These are phyloP conservation scores for Sorex fumeus DNA, from an alignment of 2,113 vertebrate species.

Conservation along the genomic window DNA sequence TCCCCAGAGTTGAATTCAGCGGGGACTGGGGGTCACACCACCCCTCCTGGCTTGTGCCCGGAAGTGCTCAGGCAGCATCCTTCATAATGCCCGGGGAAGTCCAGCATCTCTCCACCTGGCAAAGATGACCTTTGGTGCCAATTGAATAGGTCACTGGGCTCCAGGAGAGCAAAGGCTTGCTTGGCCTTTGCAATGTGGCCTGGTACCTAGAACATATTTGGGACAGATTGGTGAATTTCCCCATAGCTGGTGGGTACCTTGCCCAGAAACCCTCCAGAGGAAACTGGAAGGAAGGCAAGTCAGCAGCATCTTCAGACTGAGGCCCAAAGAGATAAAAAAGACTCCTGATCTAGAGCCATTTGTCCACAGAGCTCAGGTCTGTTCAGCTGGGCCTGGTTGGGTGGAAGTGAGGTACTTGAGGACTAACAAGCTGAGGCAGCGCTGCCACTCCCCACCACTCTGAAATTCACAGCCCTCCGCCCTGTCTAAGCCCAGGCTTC, in stretches of 20 bases:
- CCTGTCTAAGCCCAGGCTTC: background rate
- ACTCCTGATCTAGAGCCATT: background rate
- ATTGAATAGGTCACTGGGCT: background rate
- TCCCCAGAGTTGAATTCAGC: background rate
- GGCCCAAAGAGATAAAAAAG: background rate
- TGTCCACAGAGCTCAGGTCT: background rate
- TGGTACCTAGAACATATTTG: background rate
- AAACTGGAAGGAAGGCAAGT: background rate
- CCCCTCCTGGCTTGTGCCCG: background rate
- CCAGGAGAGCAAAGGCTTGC: background rate
- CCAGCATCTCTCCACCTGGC: background rate
- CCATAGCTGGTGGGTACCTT: background rate
- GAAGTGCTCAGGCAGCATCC: background rate
- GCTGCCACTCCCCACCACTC: too few relatives aligned
- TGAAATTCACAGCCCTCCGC: too few relatives aligned
- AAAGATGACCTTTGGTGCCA: background rate
- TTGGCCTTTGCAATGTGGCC: background rate
- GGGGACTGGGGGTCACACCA: background rate
- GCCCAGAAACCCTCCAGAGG: conserved; percentile 1
- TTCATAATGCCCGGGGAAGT: background rate
- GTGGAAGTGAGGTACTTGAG: background rate
- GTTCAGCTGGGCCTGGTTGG: background rate
- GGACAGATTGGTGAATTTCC: background rate
- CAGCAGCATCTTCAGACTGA: background rate
- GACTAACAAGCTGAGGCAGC: background rate